Base-by-base conservation (phyloP, 2,888 invertebrate genomes). In the Stictocephala bisonia region DNA sequence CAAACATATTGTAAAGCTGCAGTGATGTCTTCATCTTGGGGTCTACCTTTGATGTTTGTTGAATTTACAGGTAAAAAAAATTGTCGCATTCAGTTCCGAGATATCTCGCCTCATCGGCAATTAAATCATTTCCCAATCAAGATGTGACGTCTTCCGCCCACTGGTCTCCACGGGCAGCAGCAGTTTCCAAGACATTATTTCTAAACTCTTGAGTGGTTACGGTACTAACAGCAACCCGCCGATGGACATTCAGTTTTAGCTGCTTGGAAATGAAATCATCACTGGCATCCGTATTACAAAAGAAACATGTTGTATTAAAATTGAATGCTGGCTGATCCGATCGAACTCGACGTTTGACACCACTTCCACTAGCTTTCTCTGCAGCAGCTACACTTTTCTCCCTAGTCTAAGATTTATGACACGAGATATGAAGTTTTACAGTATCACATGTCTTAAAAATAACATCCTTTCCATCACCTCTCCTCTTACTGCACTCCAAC, bases 41-140 rank as follows among this genome's bases (percentile, higher is more conserved):
- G 40, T 35, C 40, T 35, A 11, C 11, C 40, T 35, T 35, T 35
- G 18, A 18, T 58, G 15, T 58, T 13, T 13, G n/a, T n/a, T 26
- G 15, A 18, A 18, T 15, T 9, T 26, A 13, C 18, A 18, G 24
- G 60, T 67, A 11, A 48, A 20, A 41, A 67, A 20, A 67, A 67
- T 13, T 18, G 15, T 41, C 18, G 18, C 24, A 67, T 4, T 13
- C 44, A 67, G 3, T 4, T 48, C 20, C 3, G 26, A 48, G 67
- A 22, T 67, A 67, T 41, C 41, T 41, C 7, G 24, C 50, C 18
- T 67, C 41, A 6, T 22, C 67, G n/a, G 67, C 67, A 6, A 67
- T 41, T 48, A 67, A 67, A 67, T 67, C 67, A 11, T 35, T 67
- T 24, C 41, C 9, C 56, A 67, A 6, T 41, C 41, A 48, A 13